phyloP scores from a whole-genome alignment of 2,113 vertebrate genomes.

The Montifringilla adamsi region DNA sequence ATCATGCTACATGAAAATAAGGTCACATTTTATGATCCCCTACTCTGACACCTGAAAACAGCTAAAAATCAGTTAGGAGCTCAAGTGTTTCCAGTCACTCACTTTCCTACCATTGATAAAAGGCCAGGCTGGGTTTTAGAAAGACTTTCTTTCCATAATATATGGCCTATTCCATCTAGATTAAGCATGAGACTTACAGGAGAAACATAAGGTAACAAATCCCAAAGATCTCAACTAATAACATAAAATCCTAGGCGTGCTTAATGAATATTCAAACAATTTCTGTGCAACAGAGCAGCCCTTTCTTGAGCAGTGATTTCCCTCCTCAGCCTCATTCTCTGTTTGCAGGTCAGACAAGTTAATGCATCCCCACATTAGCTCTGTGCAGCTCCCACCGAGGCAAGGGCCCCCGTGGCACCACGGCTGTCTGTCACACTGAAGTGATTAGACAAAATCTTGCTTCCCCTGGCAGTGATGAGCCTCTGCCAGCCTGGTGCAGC shows the following conservation, averaged over 20 bases:
- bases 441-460: neutral
- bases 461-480: neutral
- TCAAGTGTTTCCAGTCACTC: neutral
- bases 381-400: neutral
- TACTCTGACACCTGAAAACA: neutral
- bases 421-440: neutral
- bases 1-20: neutral
- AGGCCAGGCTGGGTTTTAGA: neutral
- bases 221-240: neutral
- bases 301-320: neutral
- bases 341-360: neutral
- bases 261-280: neutral
- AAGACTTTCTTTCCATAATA: neutral
- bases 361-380: neutral
- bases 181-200: neutral
- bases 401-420: neutral
- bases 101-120: neutral
- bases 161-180: neutral
- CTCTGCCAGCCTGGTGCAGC: neutral
- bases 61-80: neutral
- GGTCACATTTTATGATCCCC: neutral
- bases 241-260: neutral
- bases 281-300: neutral
- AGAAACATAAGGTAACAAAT: neutral
- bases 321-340: neutral